phyloP scores from a whole-genome alignment of 1,140 invertebrate genomes.

The Ylistrum balloti region DNA sequence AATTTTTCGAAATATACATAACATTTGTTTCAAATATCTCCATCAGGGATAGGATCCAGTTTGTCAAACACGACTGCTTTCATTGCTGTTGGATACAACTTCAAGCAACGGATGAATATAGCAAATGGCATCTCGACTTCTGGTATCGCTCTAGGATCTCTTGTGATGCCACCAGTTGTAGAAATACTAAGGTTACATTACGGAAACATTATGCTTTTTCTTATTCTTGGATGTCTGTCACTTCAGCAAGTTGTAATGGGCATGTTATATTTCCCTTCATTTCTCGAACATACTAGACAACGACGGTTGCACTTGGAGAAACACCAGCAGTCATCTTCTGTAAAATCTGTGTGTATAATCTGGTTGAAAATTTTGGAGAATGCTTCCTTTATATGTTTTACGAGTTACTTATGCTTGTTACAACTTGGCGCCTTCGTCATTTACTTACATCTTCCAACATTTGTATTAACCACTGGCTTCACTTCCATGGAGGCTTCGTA shows the following conservation, averaged over 20 bases:
- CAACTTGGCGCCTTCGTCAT: neutral
- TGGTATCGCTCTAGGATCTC: neutral
- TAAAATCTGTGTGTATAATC: neutral
- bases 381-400: neutral
- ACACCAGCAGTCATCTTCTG: neutral
- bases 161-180: neutral
- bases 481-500: neutral
- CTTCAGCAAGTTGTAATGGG: neutral
- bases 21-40: no score
- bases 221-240: neutral
- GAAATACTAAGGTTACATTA: neutral
- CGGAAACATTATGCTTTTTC: neutral
- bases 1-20: no score
- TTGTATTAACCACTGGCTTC: neutral
- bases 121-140: neutral
- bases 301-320: neutral
- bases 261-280: neutral
- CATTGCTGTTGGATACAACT: neutral
- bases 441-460: neutral
- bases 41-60: neutral
- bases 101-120: neutral
- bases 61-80: neutral
- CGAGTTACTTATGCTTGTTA: neutral
- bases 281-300: neutral
- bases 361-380: neutral